phyloP scores from a whole-genome alignment of 1,140 invertebrate genomes.

The Aphelenchoides besseyi region DNA sequence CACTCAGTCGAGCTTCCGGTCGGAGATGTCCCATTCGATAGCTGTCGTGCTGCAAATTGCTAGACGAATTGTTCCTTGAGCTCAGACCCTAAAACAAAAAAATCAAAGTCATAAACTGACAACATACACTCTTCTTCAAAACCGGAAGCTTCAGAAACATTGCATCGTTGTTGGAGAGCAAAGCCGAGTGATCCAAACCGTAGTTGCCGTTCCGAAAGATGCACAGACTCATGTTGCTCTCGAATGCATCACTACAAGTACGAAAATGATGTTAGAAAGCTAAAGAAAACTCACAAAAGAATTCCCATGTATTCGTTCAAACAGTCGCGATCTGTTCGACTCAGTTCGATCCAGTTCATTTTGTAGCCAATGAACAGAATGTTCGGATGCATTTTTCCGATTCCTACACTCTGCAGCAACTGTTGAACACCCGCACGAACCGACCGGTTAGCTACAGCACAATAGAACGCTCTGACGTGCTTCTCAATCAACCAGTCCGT shows the following conservation, averaged over 20 bases:
- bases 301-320: slow-evolving; percentile 65
- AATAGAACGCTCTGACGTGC: slow-evolving; percentile 85
- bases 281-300: slow-evolving; percentile 66
- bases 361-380: slow-evolving; percentile 75
- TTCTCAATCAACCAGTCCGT: slow-evolving; percentile 72
- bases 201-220: slow-evolving; percentile 54
- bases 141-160: slow-evolving; percentile 34
- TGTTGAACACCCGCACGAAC: slow-evolving; percentile 57
- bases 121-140: neutral
- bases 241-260: slow-evolving; percentile 50
- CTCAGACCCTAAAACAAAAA: neutral
- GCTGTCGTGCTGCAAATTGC: neutral
- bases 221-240: slow-evolving; percentile 50
- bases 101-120: too few species aligned
- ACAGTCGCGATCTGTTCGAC: slow-evolving; percentile 53
- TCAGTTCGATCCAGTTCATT: slow-evolving; percentile 61
- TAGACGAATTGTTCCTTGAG: neutral
- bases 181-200: slow-evolving; percentile 46
- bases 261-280: neutral
- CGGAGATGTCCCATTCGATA: neutral
- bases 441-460: slow-evolving; percentile 60
- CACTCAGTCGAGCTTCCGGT: neutral
- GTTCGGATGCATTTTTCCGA: slow-evolving; percentile 84
- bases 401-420: slow-evolving; percentile 74
- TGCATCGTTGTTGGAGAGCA: slow-evolving; percentile 30